These are phyloP conservation scores for Festucalex cinctus DNA, from an alignment of 2,113 vertebrate genomes.

Conservation along the genomic window DNA sequence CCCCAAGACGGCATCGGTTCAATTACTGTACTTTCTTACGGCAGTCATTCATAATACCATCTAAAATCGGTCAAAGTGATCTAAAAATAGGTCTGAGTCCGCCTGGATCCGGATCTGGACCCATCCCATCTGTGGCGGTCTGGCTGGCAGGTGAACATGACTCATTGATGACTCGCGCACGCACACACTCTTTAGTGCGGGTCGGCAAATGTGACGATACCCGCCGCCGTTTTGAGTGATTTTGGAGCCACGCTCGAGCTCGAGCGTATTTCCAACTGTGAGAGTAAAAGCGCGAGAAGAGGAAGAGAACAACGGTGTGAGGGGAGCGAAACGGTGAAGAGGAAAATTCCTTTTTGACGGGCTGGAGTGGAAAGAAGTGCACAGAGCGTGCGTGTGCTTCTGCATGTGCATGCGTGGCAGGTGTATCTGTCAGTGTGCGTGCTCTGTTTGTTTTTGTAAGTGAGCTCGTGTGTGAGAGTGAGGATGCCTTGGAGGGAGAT, in stretches of 20 bases:
- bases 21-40: too few relatives aligned
- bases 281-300: constrained; percentile 14
- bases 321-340: neutral
- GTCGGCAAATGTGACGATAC: too few relatives aligned
- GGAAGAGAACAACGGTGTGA: neutral
- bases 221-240: neutral
- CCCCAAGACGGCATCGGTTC: too few relatives aligned
- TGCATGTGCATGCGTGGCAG: constrained; percentile 18
- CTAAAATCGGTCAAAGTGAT: too few relatives aligned
- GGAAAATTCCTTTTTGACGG: constrained; percentile 6
- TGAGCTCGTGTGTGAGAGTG: constrained; percentile 39
- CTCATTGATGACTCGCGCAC: too few relatives aligned
- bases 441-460: constrained; percentile 60
- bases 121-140: too few relatives aligned
- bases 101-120: too few relatives aligned
- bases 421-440: constrained; percentile 45
- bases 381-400: neutral
- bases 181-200: too few relatives aligned
- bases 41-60: too few relatives aligned
- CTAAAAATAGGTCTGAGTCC: too few relatives aligned
- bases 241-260: neutral
- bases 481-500: constrained; percentile 49
- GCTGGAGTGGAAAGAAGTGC: constrained; percentile 4
- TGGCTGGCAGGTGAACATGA: too few relatives aligned
- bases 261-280: neutral